Evolutionary conservation across 2,888 invertebrate genomes (phyloP), one percentile per base, ranked within the genome.

Genomic region (Punctoribates punctum): DNA sequence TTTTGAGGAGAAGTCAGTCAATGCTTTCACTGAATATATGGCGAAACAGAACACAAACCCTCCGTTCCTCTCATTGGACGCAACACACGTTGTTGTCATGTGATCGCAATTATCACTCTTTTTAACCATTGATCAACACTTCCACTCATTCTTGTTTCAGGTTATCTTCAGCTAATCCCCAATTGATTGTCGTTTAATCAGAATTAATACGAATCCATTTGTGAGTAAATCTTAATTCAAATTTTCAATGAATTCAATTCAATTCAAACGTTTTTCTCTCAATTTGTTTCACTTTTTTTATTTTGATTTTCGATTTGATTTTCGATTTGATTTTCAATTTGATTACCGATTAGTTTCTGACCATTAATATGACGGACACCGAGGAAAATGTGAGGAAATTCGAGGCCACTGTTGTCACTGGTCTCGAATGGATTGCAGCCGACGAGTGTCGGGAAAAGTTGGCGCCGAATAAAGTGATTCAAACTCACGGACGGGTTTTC

Each of bases 371-470:
- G 42, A 34, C 34, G 3, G 42, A 42, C 1, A 1, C 42, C 1
- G 13, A 5, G 42, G 34, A 34, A 34, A 34, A 3, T 5, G 42
- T 42, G 1, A 42, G 9, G 13, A 42, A 13, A 42, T 62, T n/a
- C 17, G 84, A 85, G 79, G 84, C 83, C 4, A 84, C 84, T 25
- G 84, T 85, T 20, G 81, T 82, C 0, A 84, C 85, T 38, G 85
- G 85, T 5, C 84, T 85, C 78, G 85, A 85, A 79, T 78, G 79
- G 51, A 80, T 83, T 15, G 84, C 84, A 5, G 81, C 80, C 60
- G 83, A 83, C 42, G 85, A 85, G 80, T 82, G 83, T 6, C 77
- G 80, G 67, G 83, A 84, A 80, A 82, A 82, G 60, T 79, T 85
- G 42, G 80, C 80, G 4, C 77, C 77, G n/a, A 77, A 79, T 17